Evolutionary conservation across 2,888 invertebrate genomes (phyloP).

Genomic region (Cheilosia soror): DNA sequence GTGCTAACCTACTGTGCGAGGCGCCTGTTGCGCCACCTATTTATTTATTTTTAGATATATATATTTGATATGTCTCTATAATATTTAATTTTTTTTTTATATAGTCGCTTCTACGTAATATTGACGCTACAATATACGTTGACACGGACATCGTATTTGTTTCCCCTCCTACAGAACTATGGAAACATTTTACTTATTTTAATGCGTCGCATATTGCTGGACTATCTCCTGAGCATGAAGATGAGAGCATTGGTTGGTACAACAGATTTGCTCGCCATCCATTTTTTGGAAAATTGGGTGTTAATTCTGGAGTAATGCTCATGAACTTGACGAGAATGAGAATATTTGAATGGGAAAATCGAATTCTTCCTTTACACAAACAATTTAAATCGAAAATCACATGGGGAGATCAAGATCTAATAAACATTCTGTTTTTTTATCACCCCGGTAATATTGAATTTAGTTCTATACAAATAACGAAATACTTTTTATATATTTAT

Average conservation of each 20-base stretch:
- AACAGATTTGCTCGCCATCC: conserved; percentile 98
- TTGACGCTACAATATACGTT: conserved; percentile 95
- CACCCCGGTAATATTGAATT: conserved; percentile 86
- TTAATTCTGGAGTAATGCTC: conserved; percentile 98
- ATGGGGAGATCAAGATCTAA: conserved; percentile 99
- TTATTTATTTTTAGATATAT: no score
- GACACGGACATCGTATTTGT: conserved; percentile 96
- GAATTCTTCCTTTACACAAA: conserved; percentile 92
- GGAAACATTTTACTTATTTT: conserved; percentile 92
- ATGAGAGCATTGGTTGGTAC: conserved; percentile 97
- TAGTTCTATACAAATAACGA: background rate
- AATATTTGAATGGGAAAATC: conserved; percentile 92
- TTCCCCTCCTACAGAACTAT: conserved; percentile 91
- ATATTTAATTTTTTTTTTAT: conserved; percentile 78
- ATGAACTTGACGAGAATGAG: conserved; percentile 98
- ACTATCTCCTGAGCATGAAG: conserved; percentile 94
- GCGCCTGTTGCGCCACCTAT: no score
- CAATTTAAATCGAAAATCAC: conserved; percentile 94
- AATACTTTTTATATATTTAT: conserved; percentile 81
- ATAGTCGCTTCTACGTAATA: conserved; percentile 90
- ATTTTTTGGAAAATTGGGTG: conserved; percentile 91
- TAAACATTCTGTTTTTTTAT: conserved; percentile 93
- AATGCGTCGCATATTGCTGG: conserved; percentile 94
- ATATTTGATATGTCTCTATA: background rate
- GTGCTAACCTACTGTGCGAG: no score